Percentiles rank a stretch among this genome's conserved stretches.
phyloP scores from a whole-genome alignment of 2,113 vertebrate species.

The Anhinga anhinga region DNA sequence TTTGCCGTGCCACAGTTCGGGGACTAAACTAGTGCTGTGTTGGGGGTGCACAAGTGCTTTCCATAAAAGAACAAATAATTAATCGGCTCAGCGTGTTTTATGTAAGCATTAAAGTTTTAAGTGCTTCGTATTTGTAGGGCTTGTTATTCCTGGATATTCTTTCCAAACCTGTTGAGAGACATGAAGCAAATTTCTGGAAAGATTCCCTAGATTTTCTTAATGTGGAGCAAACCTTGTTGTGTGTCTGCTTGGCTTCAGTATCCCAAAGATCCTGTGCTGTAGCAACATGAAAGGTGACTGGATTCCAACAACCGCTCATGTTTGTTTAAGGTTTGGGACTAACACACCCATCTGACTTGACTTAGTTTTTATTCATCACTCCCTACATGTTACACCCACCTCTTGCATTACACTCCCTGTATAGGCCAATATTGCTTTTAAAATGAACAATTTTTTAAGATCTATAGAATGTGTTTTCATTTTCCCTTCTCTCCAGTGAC shows the following conservation, averaged over 20 bases:
- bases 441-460: neutral
- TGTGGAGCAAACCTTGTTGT: neutral
- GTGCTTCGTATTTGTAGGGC: neutral
- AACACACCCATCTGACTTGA: neutral
- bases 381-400: neutral
- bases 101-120: constrained; percentile 25
- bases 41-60: neutral
- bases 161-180: constrained; percentile 31
- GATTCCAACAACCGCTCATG: neutral
- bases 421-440: neutral
- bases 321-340: neutral
- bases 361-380: neutral
- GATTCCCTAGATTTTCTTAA: neutral
- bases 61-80: neutral
- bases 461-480: neutral
- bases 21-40: neutral
- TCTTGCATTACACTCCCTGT: neutral
- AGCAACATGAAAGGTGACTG: neutral
- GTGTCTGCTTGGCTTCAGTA: neutral
- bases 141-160: constrained; percentile 57
- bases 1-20: neutral
- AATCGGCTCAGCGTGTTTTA: neutral
- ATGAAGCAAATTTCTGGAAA: constrained; percentile 32
- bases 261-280: neutral
- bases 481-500: neutral